These are phyloP conservation scores for Ancistrus triradiatus DNA, from an alignment of 2,113 vertebrate genomes.

Conservation along the genomic window DNA sequence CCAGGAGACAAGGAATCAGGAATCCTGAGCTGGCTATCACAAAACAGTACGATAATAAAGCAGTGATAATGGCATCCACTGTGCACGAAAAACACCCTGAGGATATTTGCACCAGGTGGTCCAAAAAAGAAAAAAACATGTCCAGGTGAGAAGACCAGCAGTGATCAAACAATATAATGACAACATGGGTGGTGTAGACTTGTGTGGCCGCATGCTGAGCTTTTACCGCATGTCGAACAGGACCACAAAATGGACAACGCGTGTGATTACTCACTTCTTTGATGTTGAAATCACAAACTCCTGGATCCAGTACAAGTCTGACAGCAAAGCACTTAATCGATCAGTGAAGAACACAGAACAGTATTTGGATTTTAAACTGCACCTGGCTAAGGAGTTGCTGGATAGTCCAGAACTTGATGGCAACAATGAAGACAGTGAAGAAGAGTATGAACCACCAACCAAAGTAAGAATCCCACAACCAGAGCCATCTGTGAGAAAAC, in stretches of 20 bases:
- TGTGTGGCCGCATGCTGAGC: slow-evolving; percentile 29
- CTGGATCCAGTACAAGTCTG: too few species aligned
- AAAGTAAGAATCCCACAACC: too few species aligned
- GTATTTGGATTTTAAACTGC: too few species aligned
- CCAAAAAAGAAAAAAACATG: slow-evolving; percentile 26
- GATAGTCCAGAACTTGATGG: too few species aligned
- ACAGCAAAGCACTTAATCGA: too few species aligned
- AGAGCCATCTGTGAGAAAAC: too few species aligned
- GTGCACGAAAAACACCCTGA: slow-evolving; percentile 31
- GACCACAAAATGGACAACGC: slow-evolving; percentile 20
- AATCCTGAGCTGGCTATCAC: slow-evolving; percentile 31
- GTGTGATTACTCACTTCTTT: too few species aligned
- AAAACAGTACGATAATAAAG: slow-evolving; percentile 37
- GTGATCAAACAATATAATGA: slow-evolving; percentile 24
- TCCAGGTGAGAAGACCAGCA: slow-evolving; percentile 21
- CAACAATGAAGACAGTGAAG: too few species aligned
- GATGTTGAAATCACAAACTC: too few species aligned
- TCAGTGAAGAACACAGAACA: too few species aligned
- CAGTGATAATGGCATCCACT: slow-evolving; percentile 27
- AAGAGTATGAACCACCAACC: too few species aligned
- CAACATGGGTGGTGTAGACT: slow-evolving; percentile 31
- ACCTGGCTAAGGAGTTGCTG: too few species aligned
- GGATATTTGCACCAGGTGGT: slow-evolving; percentile 29
- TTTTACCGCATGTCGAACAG: slow-evolving; percentile 19
- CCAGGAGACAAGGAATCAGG: neutral